Evolutionary conservation across 2,797 vertebrate genomes (phyloP).

Genomic region (Pseudomugil tenellus): DNA sequence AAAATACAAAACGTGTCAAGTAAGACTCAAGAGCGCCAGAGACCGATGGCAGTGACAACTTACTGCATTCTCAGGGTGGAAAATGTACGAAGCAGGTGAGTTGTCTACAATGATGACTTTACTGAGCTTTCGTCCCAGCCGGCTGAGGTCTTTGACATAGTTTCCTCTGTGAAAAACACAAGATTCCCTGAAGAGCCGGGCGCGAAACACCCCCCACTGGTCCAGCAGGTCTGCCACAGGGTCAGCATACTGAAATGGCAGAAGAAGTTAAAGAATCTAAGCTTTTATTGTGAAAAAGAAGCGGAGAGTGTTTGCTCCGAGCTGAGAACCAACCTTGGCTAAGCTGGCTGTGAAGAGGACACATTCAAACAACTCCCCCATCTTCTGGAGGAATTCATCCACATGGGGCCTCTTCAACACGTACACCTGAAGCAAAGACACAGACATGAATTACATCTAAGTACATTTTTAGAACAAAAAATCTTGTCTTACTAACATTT

Average conservation of each 20-base stretch:
- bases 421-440: slow-evolving; percentile 92
- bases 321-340: slow-evolving; percentile 87
- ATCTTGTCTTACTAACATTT: no score
- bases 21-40: background rate
- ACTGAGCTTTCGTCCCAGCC: slow-evolving; percentile 93
- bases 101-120: slow-evolving; percentile 99
- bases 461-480: no score
- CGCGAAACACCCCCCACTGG: slow-evolving; percentile 95
- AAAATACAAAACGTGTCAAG: no score
- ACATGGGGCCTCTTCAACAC: slow-evolving; percentile 97
- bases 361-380: slow-evolving; percentile 97
- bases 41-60: slow-evolving; percentile 62
- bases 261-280: background rate
- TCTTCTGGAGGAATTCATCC: slow-evolving; percentile 97
- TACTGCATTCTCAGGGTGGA: slow-evolving; percentile 98
- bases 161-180: slow-evolving; percentile 98
- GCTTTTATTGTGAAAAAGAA: background rate
- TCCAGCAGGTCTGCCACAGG: slow-evolving; percentile 97
- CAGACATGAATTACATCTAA: no score
- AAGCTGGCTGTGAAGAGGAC: slow-evolving; percentile 97
- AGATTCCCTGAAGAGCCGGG: slow-evolving; percentile 97
- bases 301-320: no score
- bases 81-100: slow-evolving; percentile 98
- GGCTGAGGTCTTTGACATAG: slow-evolving; percentile 99
- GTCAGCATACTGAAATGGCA: slow-evolving; percentile 90